Evolutionary conservation across 1,140 invertebrate species (phyloP).

Genomic region (Drosophila trapezifrons): DNA sequence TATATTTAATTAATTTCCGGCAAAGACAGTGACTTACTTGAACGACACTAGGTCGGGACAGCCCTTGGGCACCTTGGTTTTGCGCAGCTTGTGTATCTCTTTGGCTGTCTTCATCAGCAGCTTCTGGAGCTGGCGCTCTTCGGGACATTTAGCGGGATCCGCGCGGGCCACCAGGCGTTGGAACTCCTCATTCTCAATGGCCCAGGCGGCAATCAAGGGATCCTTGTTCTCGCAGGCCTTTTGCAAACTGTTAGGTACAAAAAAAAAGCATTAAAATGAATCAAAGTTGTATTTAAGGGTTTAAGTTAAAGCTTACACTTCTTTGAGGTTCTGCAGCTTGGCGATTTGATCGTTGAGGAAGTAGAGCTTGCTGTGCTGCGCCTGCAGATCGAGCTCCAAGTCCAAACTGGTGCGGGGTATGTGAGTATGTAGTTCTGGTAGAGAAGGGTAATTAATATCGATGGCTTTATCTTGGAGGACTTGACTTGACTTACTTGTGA

Average conservation of each 20-base stretch:
- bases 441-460: neutral
- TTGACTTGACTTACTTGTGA: slow-evolving; percentile 69
- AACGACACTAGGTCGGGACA: slow-evolving; percentile 96
- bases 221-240: slow-evolving; percentile 91
- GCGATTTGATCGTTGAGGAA: slow-evolving; percentile 93
- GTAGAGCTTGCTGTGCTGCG: slow-evolving; percentile 92
- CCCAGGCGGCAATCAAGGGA: slow-evolving; percentile 91
- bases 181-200: slow-evolving; percentile 94
- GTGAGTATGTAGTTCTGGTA: slow-evolving; percentile 85
- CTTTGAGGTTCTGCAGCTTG: slow-evolving; percentile 92
- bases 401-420: slow-evolving; percentile 94
- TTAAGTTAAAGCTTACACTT: slow-evolving; percentile 84
- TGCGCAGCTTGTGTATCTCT: slow-evolving; percentile 95
- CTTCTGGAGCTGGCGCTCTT: slow-evolving; percentile 91
- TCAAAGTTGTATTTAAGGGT: neutral
- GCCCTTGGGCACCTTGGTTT: slow-evolving; percentile 93
- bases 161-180: slow-evolving; percentile 89
- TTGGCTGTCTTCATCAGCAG: slow-evolving; percentile 93
- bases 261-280: neutral
- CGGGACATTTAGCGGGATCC: slow-evolving; percentile 87
- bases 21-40: slow-evolving; percentile 88
- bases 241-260: slow-evolving; percentile 85
- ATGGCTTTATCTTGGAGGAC: neutral
- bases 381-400: slow-evolving; percentile 95
- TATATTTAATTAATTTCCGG: neutral